Percentiles rank a stretch among this genome's conserved stretches.
Evolutionary conservation across 2,888 invertebrate genomes (phyloP).

Genomic region (Sylvicola cinctus): DNA sequence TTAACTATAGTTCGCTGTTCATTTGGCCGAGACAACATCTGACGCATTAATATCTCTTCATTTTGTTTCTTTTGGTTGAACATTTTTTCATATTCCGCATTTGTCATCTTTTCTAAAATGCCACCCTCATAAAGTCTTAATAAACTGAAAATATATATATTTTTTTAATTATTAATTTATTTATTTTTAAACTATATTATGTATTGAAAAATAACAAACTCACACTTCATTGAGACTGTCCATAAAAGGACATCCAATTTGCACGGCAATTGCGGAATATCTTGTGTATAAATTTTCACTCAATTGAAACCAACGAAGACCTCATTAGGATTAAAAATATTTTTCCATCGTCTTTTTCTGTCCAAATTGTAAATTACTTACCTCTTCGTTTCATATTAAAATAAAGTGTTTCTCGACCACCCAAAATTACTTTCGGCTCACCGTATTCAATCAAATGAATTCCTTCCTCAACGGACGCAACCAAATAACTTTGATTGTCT

Average conservation of each 20-base stretch:
- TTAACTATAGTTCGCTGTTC: too few species aligned
- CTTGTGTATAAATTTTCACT: conserved; percentile 58
- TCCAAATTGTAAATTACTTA: conserved; percentile 13
- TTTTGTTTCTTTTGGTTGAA: conserved; percentile 30
- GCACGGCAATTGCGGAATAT: conserved; percentile 57
- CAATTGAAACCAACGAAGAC: conserved; percentile 33
- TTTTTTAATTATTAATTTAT: too few species aligned
- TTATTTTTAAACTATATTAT: too few species aligned
- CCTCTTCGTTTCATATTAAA: conserved; percentile 58
- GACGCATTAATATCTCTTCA: too few species aligned
- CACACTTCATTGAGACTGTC: conserved; percentile 54
- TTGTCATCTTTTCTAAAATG: conserved; percentile 54
- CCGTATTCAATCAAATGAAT: conserved; percentile 40
- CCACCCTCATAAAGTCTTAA: conserved; percentile 58
- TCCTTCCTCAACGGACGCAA: conserved; percentile 50
- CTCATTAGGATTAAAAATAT: conserved; percentile 7
- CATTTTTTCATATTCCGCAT: conserved; percentile 50
- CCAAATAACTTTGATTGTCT: conserved; percentile 30
- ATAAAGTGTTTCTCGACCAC: conserved; percentile 52
- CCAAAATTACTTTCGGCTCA: conserved; percentile 41
- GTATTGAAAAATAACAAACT: conserved; percentile 8
- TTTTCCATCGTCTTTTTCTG: not conserved
- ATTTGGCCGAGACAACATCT: too few species aligned
- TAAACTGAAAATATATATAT: conserved; percentile 26
- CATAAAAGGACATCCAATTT: conserved; percentile 53